These are phyloP conservation scores for Hemaris fuciformis DNA, from an alignment of 2,888 invertebrate genomes.

Conservation along the genomic window DNA sequence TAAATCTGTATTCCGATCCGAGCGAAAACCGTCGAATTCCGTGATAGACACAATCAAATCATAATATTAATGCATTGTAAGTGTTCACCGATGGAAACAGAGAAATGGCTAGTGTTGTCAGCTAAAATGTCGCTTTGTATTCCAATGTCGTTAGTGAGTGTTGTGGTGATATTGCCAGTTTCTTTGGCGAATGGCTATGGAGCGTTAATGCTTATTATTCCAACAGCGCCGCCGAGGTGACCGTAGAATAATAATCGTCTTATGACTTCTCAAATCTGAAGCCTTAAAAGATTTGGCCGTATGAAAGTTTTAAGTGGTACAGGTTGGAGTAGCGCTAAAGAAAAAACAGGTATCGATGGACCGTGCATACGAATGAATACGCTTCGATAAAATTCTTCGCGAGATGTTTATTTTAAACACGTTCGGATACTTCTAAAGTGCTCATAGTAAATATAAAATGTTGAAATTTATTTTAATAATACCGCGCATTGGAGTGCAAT, in stretches of 20 bases:
- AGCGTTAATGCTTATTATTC: conserved; percentile 72
- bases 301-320: conserved; percentile 2
- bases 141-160: conserved; percentile 57
- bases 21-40: background rate
- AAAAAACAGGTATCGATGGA: background rate
- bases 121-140: conserved; percentile 43
- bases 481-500: too few relatives aligned
- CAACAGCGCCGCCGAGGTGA: conserved; percentile 57
- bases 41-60: background rate
- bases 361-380: background rate
- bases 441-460: background rate
- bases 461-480: too few relatives aligned
- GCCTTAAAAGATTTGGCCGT: conserved; percentile 13
- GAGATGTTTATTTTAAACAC: background rate
- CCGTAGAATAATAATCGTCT: conserved; percentile 59
- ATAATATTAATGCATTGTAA: conserved; percentile 17
- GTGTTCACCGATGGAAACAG: conserved; percentile 23
- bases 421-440: background rate
- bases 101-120: background rate
- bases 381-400: background rate
- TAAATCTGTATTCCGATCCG: background rate
- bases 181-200: conserved; percentile 64
- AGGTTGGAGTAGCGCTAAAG: background rate
- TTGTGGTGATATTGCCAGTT: conserved; percentile 65
- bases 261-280: conserved; percentile 16